Conservation (phyloP, 2,113 vertebrate species). For the Datnioides undecimradiatus region DNA sequence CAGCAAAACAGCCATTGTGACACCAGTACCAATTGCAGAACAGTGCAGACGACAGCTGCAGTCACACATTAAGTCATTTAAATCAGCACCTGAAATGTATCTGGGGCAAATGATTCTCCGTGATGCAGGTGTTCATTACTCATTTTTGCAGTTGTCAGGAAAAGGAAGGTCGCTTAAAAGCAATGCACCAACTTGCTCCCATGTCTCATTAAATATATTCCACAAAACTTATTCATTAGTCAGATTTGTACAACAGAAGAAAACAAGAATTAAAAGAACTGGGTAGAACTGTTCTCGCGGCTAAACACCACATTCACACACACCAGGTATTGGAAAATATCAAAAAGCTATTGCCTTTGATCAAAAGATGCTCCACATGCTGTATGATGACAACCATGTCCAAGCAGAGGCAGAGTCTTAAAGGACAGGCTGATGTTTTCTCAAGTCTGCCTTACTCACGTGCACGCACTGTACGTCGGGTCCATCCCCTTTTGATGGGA, state of each 20-base stretch:
- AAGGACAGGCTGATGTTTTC: background rate
- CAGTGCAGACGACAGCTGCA: background rate
- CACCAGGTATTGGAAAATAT: background rate
- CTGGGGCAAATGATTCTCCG: background rate
- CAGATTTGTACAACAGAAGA: background rate
- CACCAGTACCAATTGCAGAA: background rate
- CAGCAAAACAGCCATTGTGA: background rate
- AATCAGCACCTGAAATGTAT: constrained; percentile 12
- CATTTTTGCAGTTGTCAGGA: background rate
- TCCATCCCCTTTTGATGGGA: background rate
- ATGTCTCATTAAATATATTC: background rate
- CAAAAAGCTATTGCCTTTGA: background rate
- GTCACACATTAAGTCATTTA: background rate
- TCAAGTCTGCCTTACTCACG: background rate
- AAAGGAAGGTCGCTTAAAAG: background rate
- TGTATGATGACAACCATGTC: background rate
- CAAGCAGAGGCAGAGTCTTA: background rate
- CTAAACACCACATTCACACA: background rate
- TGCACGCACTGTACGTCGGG: no score
- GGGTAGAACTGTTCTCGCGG: background rate
- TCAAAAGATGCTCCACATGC: background rate
- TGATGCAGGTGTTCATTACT: background rate
- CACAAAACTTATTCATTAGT: background rate
- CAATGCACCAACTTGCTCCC: background rate
- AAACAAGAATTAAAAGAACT: background rate